phyloP scores from a whole-genome alignment of 1,140 invertebrate genomes.

The Orchesella cincta region DNA sequence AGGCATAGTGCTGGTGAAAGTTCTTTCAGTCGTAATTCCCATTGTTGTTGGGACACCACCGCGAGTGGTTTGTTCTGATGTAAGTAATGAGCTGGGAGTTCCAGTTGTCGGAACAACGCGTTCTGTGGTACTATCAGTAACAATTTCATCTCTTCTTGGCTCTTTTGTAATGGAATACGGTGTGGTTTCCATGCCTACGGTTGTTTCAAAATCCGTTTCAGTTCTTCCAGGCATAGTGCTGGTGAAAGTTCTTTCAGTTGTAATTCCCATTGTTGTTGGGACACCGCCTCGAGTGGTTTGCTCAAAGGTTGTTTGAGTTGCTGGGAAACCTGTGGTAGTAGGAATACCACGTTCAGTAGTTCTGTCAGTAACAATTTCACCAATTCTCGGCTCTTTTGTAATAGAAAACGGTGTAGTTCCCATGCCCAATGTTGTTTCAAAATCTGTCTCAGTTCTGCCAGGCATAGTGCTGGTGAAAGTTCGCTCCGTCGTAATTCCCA shows the following conservation, averaged over 20 bases:
- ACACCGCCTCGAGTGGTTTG: neutral
- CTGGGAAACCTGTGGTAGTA: neutral
- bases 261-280: neutral
- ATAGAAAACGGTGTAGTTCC: neutral
- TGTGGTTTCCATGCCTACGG: neutral
- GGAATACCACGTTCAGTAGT: neutral
- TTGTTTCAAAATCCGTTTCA: neutral
- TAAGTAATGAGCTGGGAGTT: neutral
- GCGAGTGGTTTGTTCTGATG: neutral
- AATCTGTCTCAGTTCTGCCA: neutral
- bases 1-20: neutral
- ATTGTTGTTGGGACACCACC: neutral
- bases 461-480: neutral
- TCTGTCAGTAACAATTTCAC: neutral
- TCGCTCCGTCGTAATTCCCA: neutral
- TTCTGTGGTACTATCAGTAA: conserved; percentile 4
- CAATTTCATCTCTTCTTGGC: neutral
- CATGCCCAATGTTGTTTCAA: neutral
- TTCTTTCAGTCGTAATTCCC: neutral
- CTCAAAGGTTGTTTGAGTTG: neutral
- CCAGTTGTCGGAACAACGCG: neutral
- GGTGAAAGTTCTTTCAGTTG: neutral
- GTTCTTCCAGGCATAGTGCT: neutral
- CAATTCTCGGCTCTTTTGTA: neutral
- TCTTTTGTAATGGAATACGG: neutral